Evolutionary conservation across 2,113 vertebrate species (phyloP), one percentile per base, ranked within the genome.

Genomic region (Nicator chloris): DNA sequence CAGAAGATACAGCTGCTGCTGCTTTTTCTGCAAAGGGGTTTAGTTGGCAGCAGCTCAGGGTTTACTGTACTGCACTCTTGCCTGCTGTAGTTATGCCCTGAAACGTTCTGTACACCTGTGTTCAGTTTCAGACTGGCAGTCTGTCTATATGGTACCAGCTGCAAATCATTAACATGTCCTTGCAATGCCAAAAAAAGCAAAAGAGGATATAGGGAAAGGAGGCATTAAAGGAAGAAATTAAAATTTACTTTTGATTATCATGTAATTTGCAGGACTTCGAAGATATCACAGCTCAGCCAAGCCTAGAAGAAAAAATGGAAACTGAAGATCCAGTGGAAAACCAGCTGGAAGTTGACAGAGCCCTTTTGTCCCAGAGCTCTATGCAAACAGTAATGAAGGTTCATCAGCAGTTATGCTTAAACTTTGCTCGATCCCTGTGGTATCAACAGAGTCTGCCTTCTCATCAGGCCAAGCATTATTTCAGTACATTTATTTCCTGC

Each of bases 361-460:
- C 79, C 56, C 77, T 97, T 21, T 54, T 99, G 87, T 98, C 98
- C 26, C 88, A 96, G 39, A 96, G 97, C 78, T 98, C 98, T 68
- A 98, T 99, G 98, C 98, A 98, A 79, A 97, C 97, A 1, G 90
- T 99, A 57, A 97, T 99, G 92, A 95, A 96, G 66, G 95, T 99
- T 59, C 99, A 99, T 83, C 98, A 98, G 81, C 96, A 98, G 59
- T 82, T 99, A 65, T 99, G 99, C 89, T 97, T 99, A 93, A 97
- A 92, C 83, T 98, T 98, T 33, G 98, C 99, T 59, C 97, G 59
- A 2, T 98, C 99, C 16, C 97, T 99, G 81, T 99, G 99, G 99
- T 99, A 99, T 94, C 98, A 97, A 15, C 96, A 98, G 92, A 91
- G 51, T 33, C 30, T 92, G 10, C 98, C 98, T 21, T 79, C 96